phyloP scores from a whole-genome alignment of 2,113 vertebrate species.

The Gallinago paraguaiae region DNA sequence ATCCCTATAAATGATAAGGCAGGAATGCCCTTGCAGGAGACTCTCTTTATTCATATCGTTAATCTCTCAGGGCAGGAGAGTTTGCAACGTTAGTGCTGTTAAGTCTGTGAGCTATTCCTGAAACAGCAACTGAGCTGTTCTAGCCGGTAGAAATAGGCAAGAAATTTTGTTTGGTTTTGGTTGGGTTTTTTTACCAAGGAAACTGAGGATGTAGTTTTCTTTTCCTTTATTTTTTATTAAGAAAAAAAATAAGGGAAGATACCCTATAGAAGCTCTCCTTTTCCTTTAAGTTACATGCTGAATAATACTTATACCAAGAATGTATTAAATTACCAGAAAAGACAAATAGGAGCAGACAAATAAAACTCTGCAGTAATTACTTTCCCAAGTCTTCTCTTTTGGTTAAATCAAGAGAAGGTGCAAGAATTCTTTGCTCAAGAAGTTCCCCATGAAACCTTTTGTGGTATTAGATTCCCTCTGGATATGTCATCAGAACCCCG shows the following conservation, averaged over 20 bases:
- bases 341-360: neutral
- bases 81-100: conserved; percentile 6
- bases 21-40: neutral
- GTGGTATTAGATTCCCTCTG: neutral
- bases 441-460: neutral
- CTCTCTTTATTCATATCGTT: neutral
- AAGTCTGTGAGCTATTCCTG: conserved; percentile 24
- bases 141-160: too few relatives aligned
- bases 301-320: neutral
- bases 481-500: neutral
- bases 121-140: neutral
- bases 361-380: neutral
- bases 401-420: neutral
- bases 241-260: neutral
- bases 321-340: neutral
- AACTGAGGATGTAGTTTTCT: neutral
- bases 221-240: neutral
- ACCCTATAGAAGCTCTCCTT: neutral
- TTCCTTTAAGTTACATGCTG: neutral
- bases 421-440: neutral
- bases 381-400: neutral
- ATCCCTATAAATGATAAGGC: neutral
- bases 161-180: too few relatives aligned
- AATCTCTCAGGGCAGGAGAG: neutral
- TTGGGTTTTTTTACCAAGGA: too few relatives aligned